Conservation (phyloP, 2,888 invertebrate species). For the Aleiodes testaceus region DNA sequence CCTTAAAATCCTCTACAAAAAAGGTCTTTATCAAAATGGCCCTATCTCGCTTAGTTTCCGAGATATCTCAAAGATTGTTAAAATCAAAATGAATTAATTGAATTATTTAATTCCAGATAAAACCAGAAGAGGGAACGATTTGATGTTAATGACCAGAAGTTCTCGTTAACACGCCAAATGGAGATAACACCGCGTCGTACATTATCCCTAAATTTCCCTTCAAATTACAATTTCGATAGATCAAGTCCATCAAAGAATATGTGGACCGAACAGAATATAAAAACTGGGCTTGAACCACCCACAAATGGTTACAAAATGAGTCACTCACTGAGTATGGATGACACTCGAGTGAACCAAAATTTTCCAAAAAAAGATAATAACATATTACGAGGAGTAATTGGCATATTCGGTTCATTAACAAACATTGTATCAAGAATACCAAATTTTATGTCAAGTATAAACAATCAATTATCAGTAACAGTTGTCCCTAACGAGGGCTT, state of each 20-base stretch:
- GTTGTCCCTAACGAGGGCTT: slow-evolving; percentile 59
- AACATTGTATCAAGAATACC: slow-evolving; percentile 55
- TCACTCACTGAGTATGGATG: slow-evolving; percentile 47
- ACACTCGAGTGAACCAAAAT: neutral
- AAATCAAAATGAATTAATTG: neutral
- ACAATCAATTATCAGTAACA: slow-evolving; percentile 61
- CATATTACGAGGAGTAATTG: slow-evolving; percentile 55
- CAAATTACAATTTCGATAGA: slow-evolving; percentile 3
- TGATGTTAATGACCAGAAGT: neutral
- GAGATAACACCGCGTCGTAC: slow-evolving; percentile 49
- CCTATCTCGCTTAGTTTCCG: neutral
- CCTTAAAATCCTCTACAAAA: too few relatives aligned
- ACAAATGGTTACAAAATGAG: slow-evolving; percentile 14
- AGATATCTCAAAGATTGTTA: neutral
- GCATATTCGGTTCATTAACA: slow-evolving; percentile 52
- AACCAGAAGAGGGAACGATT: slow-evolving; percentile 46
- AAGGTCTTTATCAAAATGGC: neutral
- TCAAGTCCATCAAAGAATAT: neutral
- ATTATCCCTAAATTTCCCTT: slow-evolving; percentile 46
- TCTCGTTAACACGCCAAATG: slow-evolving; percentile 50
- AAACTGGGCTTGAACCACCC: neutral
- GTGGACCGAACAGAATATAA: slow-evolving; percentile 8
- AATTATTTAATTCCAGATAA: slow-evolving; percentile 43
- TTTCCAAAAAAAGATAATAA: slow-evolving; percentile 53
- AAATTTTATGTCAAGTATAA: slow-evolving; percentile 54